Evolutionary conservation across 2,888 invertebrate species (phyloP).

Genomic region (Drosophila mimetica): DNA sequence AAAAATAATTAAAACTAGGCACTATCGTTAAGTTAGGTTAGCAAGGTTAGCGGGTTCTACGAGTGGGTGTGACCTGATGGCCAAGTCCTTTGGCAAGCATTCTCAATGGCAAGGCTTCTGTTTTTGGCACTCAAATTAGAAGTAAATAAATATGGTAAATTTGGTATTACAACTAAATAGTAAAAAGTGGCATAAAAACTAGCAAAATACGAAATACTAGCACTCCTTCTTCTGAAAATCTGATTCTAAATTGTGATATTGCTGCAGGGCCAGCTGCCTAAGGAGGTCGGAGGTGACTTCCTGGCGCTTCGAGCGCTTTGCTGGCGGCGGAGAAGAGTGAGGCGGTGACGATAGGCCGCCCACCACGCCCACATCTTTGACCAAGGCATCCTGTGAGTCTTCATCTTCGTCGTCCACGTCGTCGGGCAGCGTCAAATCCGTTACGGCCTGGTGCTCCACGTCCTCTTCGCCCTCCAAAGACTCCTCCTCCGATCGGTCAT

Average conservation of each 20-base stretch:
- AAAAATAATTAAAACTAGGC: neutral
- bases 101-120: constrained; percentile 62
- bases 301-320: constrained; percentile 58
- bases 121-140: constrained; percentile 68
- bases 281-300: constrained; percentile 52
- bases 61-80: constrained; percentile 28
- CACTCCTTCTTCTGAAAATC: constrained; percentile 1
- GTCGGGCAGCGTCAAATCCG: constrained; percentile 36
- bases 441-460: constrained; percentile 32
- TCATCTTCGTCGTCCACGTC: constrained; percentile 35
- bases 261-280: constrained; percentile 35
- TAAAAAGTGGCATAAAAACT: constrained; percentile 31
- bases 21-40: constrained; percentile 12
- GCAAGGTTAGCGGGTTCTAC: constrained; percentile 45
- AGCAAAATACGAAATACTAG: constrained; percentile 45
- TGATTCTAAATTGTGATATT: neutral
- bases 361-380: constrained; percentile 64
- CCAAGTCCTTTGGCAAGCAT: constrained; percentile 66
- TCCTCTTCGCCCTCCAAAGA: constrained; percentile 12
- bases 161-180: constrained; percentile 8
- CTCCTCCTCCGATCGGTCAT: constrained; percentile 41
- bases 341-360: constrained; percentile 42
- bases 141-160: constrained; percentile 60
- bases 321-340: constrained; percentile 21
- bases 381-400: constrained; percentile 71